Evolutionary conservation across 2,797 vertebrate genomes (phyloP), one percentile per base, ranked within the genome.

Genomic region (Nasua narica): DNA sequence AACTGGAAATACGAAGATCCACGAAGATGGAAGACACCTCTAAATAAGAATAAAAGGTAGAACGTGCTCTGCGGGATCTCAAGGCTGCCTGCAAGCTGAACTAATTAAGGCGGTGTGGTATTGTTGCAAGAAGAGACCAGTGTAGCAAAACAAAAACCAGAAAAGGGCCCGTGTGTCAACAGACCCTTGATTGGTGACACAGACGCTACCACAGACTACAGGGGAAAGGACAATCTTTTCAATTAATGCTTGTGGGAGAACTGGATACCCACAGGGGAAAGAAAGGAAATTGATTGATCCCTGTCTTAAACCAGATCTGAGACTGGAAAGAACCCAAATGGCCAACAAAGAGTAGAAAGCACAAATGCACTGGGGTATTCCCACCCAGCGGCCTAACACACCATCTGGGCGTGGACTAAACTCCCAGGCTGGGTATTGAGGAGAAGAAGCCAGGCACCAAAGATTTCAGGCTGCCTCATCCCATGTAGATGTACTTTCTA

Each of bases 1-100:
- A 94, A 86, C 54, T 67, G 72, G 50, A 85, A 96, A 83, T 86
- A 86, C 19, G 40, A 93, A 78, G 69, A 93, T 4, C 18, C 69
- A 69, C 8, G 15, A 86, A 91, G 88, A 35, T 32, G n/a, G 60
- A 95, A 67, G 27, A 65, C 3, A 56, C 32, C 3, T 65, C 70
- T 88, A 72, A 89, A 78, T 54, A 95, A 87, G 27, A 89, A 48
- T 8, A 43, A 89, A 67, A 23, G 29, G 27, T 10, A 91, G 37
- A 91, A 82, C 21, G 16, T 77, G 14, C 52, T 56, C 77, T 54
- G 4, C 27, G 21, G 21, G 15, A 21, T 48, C 77, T 84, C 83
- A 19, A 81, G 65, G 35, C 8, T 78, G 65, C 54, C 32, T 18
- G 7, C 9, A 35, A 72, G 40, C 25, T 78, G 78, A 23, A n/a